Conservation (phyloP, 2,888 invertebrate genomes). For the Calliphora vomitoria region DNA sequence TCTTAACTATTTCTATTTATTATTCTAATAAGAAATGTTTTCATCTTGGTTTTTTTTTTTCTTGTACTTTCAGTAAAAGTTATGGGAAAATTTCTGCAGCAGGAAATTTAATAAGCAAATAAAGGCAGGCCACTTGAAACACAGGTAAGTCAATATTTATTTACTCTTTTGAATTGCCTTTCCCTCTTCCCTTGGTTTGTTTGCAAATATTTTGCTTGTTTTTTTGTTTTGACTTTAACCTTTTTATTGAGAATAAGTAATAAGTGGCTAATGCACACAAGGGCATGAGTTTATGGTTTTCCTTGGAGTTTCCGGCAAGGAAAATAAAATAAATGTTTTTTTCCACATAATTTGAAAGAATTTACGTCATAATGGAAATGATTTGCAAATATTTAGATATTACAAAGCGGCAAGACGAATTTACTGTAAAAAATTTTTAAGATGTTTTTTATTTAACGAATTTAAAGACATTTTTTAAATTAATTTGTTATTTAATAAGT, state of each 20-base stretch:
- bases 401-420: background rate
- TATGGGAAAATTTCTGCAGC: constrained; percentile 46
- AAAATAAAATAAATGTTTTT: constrained; percentile 16
- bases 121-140: constrained; percentile 28
- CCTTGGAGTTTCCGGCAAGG: constrained; percentile 48
- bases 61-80: constrained; percentile 35
- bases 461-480: too few species aligned
- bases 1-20: constrained; percentile 11
- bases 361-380: background rate
- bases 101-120: constrained; percentile 57
- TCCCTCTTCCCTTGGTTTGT: constrained; percentile 26
- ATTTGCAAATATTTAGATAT: background rate
- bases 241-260: constrained; percentile 1
- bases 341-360: constrained; percentile 35
- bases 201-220: constrained; percentile 34
- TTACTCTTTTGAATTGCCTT: constrained; percentile 24
- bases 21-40: constrained; percentile 47
- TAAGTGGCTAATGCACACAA: background rate
- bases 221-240: background rate
- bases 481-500: too few species aligned
- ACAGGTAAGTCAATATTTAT: constrained; percentile 49
- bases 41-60: constrained; percentile 5
- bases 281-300: constrained; percentile 37
- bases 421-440: too few species aligned
- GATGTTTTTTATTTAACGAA: too few species aligned